A percentile compares a stretch with the other conserved stretches of the same genome.
These are phyloP conservation scores for Acanthurus lineatus DNA, from an alignment of 2,797 vertebrate genomes.

Conservation along the genomic window DNA sequence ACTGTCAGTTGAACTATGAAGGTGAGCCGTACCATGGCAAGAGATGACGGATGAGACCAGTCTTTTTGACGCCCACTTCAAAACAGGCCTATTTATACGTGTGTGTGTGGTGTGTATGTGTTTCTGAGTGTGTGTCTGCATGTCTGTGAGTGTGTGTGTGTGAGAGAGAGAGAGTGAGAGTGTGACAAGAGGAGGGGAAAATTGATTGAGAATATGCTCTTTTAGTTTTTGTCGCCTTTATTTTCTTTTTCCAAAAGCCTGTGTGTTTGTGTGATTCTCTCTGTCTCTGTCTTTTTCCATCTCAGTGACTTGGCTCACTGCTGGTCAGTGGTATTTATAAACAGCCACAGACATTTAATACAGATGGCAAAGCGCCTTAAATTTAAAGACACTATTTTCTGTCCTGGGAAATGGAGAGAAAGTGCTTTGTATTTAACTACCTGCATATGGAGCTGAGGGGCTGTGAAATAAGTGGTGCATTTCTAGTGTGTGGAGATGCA, in stretches of 20 bases:
- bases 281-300: not conserved
- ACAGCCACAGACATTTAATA: constrained; percentile 74
- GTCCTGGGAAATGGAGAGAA: constrained; percentile 45
- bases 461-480: constrained; percentile 63
- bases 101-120: not conserved
- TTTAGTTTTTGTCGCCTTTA: constrained; percentile 22
- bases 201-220: constrained; percentile 37
- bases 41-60: constrained; percentile 65
- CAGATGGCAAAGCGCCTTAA: constrained; percentile 60
- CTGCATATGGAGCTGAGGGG: constrained; percentile 37
- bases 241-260: not conserved
- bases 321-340: constrained; percentile 80
- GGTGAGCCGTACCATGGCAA: constrained; percentile 46
- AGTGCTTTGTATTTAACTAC: constrained; percentile 57
- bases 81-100: constrained; percentile 21
- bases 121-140: not conserved
- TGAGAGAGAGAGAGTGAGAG: constrained; percentile 14
- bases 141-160: not conserved
- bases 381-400: constrained; percentile 63
- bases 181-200: constrained; percentile 14
- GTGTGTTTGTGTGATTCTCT: constrained; percentile 18
- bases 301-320: constrained; percentile 38
- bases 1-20: constrained; percentile 50
- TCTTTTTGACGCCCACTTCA: constrained; percentile 32
- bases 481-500: constrained; percentile 46